These are phyloP conservation scores for Eurytoma adleriae DNA, from an alignment of 2,888 invertebrate genomes.

Conservation along the genomic window DNA sequence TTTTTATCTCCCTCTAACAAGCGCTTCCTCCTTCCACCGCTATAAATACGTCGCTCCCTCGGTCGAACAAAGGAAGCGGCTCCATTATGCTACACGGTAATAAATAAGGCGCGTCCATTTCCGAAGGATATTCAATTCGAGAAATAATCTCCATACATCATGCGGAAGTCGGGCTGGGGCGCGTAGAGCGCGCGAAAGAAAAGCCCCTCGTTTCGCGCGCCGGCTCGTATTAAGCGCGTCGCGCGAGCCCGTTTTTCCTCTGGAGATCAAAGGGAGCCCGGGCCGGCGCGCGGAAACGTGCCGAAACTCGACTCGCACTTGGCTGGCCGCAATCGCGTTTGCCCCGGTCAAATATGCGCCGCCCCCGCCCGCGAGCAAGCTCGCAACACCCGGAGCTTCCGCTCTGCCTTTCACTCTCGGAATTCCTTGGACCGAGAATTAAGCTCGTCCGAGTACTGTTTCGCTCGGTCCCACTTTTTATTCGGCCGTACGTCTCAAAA, in stretches of 20 bases:
- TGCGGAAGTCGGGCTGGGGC: background rate
- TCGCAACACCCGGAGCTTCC: slow-evolving; percentile 23
- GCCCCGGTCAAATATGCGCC: slow-evolving; percentile 61
- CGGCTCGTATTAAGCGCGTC: background rate
- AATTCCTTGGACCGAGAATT: slow-evolving; percentile 20
- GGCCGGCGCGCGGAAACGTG: slow-evolving; percentile 4
- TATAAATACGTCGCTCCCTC: too few species aligned
- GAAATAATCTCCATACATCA: too few species aligned
- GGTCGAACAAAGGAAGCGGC: too few species aligned
- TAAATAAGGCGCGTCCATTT: too few species aligned
- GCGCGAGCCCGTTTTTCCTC: slow-evolving; percentile 11
- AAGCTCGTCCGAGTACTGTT: slow-evolving; percentile 10
- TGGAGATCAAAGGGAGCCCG: slow-evolving; percentile 37
- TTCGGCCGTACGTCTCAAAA: background rate
- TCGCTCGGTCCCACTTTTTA: background rate
- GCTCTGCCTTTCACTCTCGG: background rate
- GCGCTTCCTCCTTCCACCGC: too few species aligned
- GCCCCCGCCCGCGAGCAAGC: slow-evolving; percentile 33
- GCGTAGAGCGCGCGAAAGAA: background rate
- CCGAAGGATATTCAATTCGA: too few species aligned
- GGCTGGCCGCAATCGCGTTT: slow-evolving; percentile 55
- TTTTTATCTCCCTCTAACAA: too few species aligned
- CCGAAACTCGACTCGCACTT: slow-evolving; percentile 41
- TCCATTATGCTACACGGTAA: too few species aligned
- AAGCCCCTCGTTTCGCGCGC: background rate